phyloP scores from a whole-genome alignment of 2,888 invertebrate species.

The Dermolepida albohirtum region DNA sequence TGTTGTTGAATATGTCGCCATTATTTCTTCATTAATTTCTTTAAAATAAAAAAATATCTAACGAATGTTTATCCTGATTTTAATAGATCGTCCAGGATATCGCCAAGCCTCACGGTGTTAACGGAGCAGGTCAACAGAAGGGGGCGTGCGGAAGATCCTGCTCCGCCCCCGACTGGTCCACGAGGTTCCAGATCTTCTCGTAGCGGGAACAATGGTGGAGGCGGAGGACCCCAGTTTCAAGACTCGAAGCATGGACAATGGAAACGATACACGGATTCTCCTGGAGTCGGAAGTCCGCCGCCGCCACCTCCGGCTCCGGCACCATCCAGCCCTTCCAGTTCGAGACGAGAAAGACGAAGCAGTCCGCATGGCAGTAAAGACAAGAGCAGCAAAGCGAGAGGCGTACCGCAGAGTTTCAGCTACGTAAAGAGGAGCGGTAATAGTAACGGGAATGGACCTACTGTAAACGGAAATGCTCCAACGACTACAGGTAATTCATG shows the following conservation, averaged over 20 bases:
- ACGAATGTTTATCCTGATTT: not conserved
- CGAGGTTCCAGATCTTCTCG: slow-evolving; percentile 57
- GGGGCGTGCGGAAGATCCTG: slow-evolving; percentile 68
- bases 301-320: slow-evolving; percentile 68
- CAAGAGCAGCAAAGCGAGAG: slow-evolving; percentile 72
- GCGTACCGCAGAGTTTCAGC: slow-evolving; percentile 86
- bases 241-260: slow-evolving; percentile 66
- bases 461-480: slow-evolving; percentile 62
- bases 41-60: too few relatives aligned
- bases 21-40: too few relatives aligned
- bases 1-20: too few relatives aligned
- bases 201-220: slow-evolving; percentile 53
- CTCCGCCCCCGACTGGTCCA: slow-evolving; percentile 65
- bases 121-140: slow-evolving; percentile 70
- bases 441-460: slow-evolving; percentile 65
- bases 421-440: slow-evolving; percentile 79
- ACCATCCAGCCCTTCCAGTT: slow-evolving; percentile 63
- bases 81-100: slow-evolving; percentile 55
- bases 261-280: slow-evolving; percentile 75
- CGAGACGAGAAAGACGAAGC: slow-evolving; percentile 62
- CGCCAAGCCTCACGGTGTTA: slow-evolving; percentile 68
- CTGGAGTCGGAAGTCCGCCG: slow-evolving; percentile 72
- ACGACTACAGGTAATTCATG: slow-evolving; percentile 46
- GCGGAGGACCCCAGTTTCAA: slow-evolving; percentile 54
- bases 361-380: slow-evolving; percentile 65